Evolutionary conservation across 2,797 vertebrate species (phyloP), one percentile per base, ranked within the genome.

Genomic region (Buphagus erythrorhynchus): DNA sequence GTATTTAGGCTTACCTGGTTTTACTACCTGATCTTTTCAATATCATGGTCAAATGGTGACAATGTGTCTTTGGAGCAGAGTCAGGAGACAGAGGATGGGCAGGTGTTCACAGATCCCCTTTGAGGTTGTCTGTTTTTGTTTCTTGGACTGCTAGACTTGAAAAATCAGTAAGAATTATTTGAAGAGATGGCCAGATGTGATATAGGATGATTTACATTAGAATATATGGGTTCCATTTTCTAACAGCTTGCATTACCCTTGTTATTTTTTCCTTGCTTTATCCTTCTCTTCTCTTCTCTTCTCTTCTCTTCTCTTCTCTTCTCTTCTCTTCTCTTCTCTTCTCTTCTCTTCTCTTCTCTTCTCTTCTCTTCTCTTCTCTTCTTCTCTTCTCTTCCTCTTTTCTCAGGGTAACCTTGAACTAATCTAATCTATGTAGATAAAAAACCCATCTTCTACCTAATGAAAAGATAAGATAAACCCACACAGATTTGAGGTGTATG

Each of bases 401-500:
- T n/a, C 21, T 63, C 59, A 65, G 55, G 82, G 71, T 95, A 84
- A 96, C 82, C 94, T 95, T 66, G 89, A 86, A 65, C 66, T 86
- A 75, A 93, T 93, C 61, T 79, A 95, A 94, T 94, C 90, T 88
- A 81, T 68, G 81, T 67, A 93, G 57, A 89, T 78, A 78, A 83
- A 89, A 90, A 89, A 51, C 22, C 57, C 55, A 55, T 95, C 95
- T 95, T 80, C 81, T 80, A 66, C 46, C 71, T 88, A 94, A 93
- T 88, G 76, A 85, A 87, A 95, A 83, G 73, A 92, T 88, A 92
- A 95, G 93, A 96, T 80, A 96, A 95, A 75, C 28, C 71, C 59
- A 40, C 38, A 51, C 43, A 87, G 86, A 92, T 94, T 15, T 87
- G 89, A 88, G 84, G 77, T 51, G 46, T 28, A 62, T 83, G 90